Evolutionary conservation across 2,888 invertebrate genomes (phyloP).

Genomic region (Flexamia atlantica): DNA sequence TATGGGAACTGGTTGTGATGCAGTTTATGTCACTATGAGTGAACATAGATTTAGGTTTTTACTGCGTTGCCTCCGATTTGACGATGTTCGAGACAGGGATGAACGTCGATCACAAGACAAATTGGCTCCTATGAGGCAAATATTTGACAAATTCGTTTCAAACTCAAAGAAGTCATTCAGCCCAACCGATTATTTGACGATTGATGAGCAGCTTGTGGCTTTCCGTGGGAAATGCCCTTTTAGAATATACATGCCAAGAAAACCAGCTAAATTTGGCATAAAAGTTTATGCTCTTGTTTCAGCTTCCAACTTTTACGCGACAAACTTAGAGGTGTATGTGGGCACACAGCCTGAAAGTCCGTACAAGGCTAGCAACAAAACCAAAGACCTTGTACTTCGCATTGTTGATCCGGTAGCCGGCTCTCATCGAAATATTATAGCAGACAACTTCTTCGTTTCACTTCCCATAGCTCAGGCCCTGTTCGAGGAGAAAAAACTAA

Average conservation of each 20-base stretch:
- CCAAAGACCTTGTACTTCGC: conserved; percentile 11
- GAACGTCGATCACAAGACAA: not conserved
- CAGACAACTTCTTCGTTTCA: conserved; percentile 45
- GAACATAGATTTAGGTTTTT: conserved; percentile 44
- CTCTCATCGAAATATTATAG: conserved; percentile 38
- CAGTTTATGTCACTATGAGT: conserved; percentile 50
- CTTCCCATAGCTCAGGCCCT: not conserved
- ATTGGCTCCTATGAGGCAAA: conserved; percentile 66
- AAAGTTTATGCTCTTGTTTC: conserved; percentile 37
- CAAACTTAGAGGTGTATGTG: conserved; percentile 61
- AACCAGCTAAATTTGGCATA: conserved; percentile 71
- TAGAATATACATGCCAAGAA: conserved; percentile 68
- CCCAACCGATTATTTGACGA: conserved; percentile 32
- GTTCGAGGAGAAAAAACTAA: conserved; percentile 28
- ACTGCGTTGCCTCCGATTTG: conserved; percentile 26
- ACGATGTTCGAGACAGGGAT: conserved; percentile 36
- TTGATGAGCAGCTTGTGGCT: conserved; percentile 56
- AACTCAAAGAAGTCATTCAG: conserved; percentile 30
- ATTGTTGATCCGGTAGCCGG: conserved; percentile 24
- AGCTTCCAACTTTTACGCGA: conserved; percentile 58
- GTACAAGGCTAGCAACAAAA: not conserved
- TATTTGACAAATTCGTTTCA: conserved; percentile 69
- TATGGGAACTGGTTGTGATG: conserved; percentile 46
- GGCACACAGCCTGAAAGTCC: conserved; percentile 36
- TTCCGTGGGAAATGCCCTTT: conserved; percentile 56